Base-by-base conservation (phyloP, 1,140 invertebrate genomes). In the Rhagoletis pomonella region DNA sequence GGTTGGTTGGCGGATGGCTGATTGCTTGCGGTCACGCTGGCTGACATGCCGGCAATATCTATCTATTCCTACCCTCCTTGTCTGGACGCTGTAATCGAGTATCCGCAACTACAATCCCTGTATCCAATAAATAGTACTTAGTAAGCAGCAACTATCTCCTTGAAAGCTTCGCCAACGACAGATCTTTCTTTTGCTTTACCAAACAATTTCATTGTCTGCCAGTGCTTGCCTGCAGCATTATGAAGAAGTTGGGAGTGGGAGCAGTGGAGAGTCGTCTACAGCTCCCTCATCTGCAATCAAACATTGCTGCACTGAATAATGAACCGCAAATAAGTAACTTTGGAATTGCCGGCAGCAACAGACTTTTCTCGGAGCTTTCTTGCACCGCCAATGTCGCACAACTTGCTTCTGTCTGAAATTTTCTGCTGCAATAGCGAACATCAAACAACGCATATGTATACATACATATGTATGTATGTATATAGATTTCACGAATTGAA, bases 321-420 rank as follows among this genome's bases (percentile, higher is more conserved):
- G 73, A 81, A 81, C 73, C 73, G 47, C 73, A 81, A 81, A 81
- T 81, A 81, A 81, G 55, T 81, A 81, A 81, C n/a, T 81, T 58
- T 29, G 2, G 2, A 6, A 81, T 4, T 58, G 73, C 73, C 73
- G 47, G 10, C 47, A 55, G 73, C 73, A 55, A 81, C n/a, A 81
- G 73, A 81, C 73, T 6, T 4, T 12, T 6, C 73, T 55, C 2
- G 47, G n/a, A 55, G 50, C 4, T 67, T 67, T 67, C 60, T 62
- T 7, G 64, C 64, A 5, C 60, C 12, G 60, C 67, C 14, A 17
- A 14, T 17, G 1, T 44, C 12, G 39, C 67, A 55, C 10, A 55
- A 10, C 50, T 10, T 55, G 50, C 50, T 55, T 55, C 50, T 10
- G 5, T 7, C 67, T 42, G 29, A 73, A 1, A 7, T 12, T 73